A percentile compares a stretch with the other conserved stretches of the same genome.
phyloP scores from a whole-genome alignment of 2,888 invertebrate genomes.

The Drosophila macrospina region DNA sequence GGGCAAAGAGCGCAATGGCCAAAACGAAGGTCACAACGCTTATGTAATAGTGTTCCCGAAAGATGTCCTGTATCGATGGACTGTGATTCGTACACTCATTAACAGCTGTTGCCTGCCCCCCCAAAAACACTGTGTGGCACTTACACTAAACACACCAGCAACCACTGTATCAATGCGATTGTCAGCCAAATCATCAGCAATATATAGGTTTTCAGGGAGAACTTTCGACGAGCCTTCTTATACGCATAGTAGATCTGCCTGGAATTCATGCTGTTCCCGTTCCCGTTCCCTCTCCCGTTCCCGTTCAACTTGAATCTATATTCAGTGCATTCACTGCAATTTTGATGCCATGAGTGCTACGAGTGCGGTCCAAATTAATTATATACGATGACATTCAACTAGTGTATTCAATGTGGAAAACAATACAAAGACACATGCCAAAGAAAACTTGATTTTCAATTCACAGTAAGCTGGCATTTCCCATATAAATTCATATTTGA shows the following conservation, averaged over 20 bases:
- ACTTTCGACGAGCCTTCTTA: slow-evolving; percentile 27
- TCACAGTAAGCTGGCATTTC: no score
- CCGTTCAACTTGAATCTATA: background rate
- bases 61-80: background rate
- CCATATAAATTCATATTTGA: background rate
- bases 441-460: slow-evolving; percentile 23
- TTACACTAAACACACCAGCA: slow-evolving; percentile 33
- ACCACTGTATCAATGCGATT: slow-evolving; percentile 49
- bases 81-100: background rate
- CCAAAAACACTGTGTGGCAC: slow-evolving; percentile 14
- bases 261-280: slow-evolving; percentile 1
- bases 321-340: slow-evolving; percentile 28
- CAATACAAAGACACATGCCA: background rate
- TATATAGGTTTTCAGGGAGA: slow-evolving; percentile 18
- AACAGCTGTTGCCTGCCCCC: no score
- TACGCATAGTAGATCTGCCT: slow-evolving; percentile 25
- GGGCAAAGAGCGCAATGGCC: slow-evolving; percentile 30
- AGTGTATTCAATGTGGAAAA: slow-evolving; percentile 15
- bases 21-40: slow-evolving; percentile 24
- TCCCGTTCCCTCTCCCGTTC: no score
- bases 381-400: slow-evolving; percentile 2
- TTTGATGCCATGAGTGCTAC: slow-evolving; percentile 10
- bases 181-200: slow-evolving; percentile 26
- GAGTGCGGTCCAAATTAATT: background rate
- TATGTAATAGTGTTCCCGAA: slow-evolving; percentile 9